Percentiles rank a stretch among this genome's conserved stretches.
Conservation (phyloP, 2,888 invertebrate genomes). For the Lymantria dispar region DNA sequence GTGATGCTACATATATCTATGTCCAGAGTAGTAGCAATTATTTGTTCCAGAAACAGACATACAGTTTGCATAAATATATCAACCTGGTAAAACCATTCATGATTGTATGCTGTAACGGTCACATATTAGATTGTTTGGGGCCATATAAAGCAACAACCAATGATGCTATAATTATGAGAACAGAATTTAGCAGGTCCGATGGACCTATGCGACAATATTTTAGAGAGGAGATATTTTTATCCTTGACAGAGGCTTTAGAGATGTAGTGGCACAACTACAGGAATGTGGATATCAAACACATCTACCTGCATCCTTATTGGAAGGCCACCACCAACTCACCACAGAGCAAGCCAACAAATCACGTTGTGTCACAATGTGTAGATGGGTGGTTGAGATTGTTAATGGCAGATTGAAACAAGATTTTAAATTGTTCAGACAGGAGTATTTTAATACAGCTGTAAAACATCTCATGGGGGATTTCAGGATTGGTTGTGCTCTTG, state of each 20-base stretch:
- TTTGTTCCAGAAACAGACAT: constrained; percentile 19
- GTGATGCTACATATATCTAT: background rate
- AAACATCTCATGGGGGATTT: too few relatives aligned
- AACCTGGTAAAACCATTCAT: constrained; percentile 29
- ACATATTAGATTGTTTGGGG: constrained; percentile 5
- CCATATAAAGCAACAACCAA: constrained; percentile 5
- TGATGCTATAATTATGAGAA: constrained; percentile 1
- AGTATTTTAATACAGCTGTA: too few relatives aligned
- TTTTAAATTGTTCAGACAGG: too few relatives aligned
- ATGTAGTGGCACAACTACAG: too few relatives aligned
- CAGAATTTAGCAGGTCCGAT: background rate
- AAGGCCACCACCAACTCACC: too few relatives aligned
- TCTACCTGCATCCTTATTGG: too few relatives aligned
- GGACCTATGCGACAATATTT: background rate
- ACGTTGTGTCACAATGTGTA: too few relatives aligned
- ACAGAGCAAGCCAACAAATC: too few relatives aligned
- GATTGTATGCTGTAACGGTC: constrained; percentile 23
- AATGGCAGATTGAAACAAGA: too few relatives aligned
- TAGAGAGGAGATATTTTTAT: constrained; percentile 2
- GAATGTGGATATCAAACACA: too few relatives aligned
- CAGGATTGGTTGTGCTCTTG: too few relatives aligned
- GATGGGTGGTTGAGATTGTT: too few relatives aligned
- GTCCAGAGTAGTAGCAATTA: constrained; percentile 7
- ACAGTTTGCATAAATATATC: constrained; percentile 24
- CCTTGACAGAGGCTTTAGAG: background rate